These are phyloP conservation scores for Lasiurus cinereus DNA, from an alignment of 2,113 vertebrate species.

Conservation along the genomic window DNA sequence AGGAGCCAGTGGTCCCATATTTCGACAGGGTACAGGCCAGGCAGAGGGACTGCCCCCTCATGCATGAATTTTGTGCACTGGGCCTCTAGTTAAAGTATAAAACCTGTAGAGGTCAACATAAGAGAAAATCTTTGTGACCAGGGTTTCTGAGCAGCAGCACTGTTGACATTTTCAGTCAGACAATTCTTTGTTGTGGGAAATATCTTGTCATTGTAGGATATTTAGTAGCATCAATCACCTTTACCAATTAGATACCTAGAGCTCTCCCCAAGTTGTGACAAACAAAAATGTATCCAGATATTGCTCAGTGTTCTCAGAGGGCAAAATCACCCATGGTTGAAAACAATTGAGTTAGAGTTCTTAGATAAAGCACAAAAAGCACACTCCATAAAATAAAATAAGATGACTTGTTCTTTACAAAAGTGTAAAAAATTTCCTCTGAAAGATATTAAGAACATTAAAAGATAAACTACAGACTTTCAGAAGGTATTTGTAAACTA, in stretches of 20 bases:
- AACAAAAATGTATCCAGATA: not conserved
- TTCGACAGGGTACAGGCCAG: no score
- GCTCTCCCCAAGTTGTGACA: not conserved
- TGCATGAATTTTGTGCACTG: no score
- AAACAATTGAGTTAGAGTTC: not conserved
- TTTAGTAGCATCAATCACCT: not conserved
- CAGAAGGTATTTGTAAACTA: slow-evolving; percentile 3
- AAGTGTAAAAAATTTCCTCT: not conserved
- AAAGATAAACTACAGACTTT: not conserved
- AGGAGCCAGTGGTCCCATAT: no score
- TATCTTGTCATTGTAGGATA: not conserved
- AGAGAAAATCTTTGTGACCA: slow-evolving; percentile 22
- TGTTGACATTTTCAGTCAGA: not conserved
- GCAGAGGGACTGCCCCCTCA: no score
- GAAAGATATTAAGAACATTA: slow-evolving; percentile 27
- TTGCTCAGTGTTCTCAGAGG: not conserved
- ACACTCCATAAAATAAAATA: not conserved
- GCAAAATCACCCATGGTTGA: not conserved
- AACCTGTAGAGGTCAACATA: slow-evolving; percentile 2
- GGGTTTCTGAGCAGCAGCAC: not conserved
- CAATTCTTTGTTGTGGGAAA: slow-evolving; percentile 23
- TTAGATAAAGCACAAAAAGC: slow-evolving; percentile 9
- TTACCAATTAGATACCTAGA: not conserved
- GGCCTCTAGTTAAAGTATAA: not conserved
- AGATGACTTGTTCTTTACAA: not conserved